phyloP scores from a whole-genome alignment of 2,113 vertebrate genomes.

The Odocoileus virginianus region DNA sequence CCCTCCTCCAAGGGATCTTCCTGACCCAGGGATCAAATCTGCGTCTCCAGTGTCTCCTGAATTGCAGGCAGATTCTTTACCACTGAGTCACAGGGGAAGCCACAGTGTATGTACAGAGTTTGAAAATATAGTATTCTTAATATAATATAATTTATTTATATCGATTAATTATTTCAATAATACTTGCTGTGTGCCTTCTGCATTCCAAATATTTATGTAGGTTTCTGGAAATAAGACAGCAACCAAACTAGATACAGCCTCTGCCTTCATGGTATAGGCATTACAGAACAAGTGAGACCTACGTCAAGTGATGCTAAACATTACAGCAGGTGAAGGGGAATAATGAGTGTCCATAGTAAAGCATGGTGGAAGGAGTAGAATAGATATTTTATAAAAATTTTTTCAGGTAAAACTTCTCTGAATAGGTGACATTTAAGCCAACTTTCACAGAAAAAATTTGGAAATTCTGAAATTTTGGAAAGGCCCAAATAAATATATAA shows the following conservation, averaged over 20 bases:
- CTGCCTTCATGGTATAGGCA: neutral
- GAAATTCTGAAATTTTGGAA: conserved; percentile 1
- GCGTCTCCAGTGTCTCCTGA: neutral
- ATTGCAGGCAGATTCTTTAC: neutral
- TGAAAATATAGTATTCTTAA: neutral
- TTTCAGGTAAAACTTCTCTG: neutral
- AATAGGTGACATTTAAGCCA: neutral
- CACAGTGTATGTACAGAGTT: neutral
- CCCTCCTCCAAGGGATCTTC: neutral
- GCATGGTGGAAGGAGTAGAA: neutral
- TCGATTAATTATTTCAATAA: neutral
- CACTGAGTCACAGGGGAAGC: neutral
- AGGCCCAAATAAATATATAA: neutral
- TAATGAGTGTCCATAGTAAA: neutral
- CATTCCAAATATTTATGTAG: neutral
- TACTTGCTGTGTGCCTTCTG: neutral
- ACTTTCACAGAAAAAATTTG: neutral
- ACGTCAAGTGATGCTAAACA: neutral
- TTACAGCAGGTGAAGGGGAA: neutral
- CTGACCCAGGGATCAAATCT: neutral
- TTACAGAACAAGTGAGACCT: neutral
- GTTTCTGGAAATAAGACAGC: neutral
- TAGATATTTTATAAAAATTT: neutral
- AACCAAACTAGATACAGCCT: neutral
- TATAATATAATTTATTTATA: neutral